Conservation (phyloP, 2,113 vertebrate genomes). For the Elephas maximus region DNA sequence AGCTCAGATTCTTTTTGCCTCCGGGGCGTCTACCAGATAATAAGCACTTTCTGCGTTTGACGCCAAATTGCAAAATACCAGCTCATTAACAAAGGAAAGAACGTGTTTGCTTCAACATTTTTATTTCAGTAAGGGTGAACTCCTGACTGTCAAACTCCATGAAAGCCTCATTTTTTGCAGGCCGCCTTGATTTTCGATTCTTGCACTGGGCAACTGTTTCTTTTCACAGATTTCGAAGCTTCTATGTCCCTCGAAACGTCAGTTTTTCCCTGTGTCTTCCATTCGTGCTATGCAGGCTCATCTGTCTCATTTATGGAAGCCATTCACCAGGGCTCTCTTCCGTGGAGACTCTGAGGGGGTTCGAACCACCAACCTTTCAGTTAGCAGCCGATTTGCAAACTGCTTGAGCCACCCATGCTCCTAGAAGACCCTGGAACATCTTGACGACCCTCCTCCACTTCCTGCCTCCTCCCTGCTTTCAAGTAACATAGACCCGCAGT, state of each 20-base stretch:
- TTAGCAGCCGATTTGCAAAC: too few relatives aligned
- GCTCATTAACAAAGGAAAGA: not conserved
- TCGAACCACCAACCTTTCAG: too few relatives aligned
- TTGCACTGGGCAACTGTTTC: not conserved
- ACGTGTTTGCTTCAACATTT: not conserved
- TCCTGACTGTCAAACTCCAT: not conserved
- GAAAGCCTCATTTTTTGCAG: not conserved
- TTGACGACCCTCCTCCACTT: not conserved
- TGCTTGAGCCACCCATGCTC: not conserved
- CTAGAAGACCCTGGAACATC: not conserved
- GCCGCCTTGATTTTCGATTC: not conserved
- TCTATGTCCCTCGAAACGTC: not conserved
- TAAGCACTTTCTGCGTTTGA: not conserved
- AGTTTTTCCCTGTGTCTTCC: accelerated
- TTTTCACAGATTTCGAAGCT: not conserved
- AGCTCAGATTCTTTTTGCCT: not conserved
- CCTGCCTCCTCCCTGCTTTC: not conserved
- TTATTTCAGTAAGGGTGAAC: not conserved
- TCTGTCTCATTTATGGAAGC: too few relatives aligned
- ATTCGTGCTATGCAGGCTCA: too few relatives aligned
- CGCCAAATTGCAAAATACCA: not conserved
- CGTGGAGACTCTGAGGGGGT: too few relatives aligned
- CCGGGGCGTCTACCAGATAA: accelerated
- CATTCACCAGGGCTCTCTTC: too few relatives aligned
- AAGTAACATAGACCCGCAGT: accelerated